Conservation (phyloP, 1,140 invertebrate species). For the Panagrolaimus sp. region DNA sequence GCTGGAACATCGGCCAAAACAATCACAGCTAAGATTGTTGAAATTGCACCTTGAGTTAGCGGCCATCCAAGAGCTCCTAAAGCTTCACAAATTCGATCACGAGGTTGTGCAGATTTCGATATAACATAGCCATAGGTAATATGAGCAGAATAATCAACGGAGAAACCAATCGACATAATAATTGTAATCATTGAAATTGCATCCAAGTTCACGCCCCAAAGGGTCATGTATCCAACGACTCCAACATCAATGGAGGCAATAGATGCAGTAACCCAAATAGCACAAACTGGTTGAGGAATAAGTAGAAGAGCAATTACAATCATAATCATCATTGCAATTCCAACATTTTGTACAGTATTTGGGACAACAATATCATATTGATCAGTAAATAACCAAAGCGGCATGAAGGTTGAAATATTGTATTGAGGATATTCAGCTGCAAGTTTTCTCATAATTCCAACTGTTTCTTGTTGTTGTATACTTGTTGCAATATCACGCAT, state of each 20-base stretch:
- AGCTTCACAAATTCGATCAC: slow-evolving; percentile 76
- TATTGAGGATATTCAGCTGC: slow-evolving; percentile 71
- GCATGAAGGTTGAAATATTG: slow-evolving; percentile 89
- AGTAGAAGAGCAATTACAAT: slow-evolving; percentile 92
- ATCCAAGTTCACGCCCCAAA: slow-evolving; percentile 89
- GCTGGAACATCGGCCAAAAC: slow-evolving; percentile 81
- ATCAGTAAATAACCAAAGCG: slow-evolving; percentile 90
- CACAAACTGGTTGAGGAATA: slow-evolving; percentile 85
- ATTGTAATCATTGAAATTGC: slow-evolving; percentile 97
- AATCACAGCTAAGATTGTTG: slow-evolving; percentile 82
- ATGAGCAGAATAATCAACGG: slow-evolving; percentile 92
- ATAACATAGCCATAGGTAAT: slow-evolving; percentile 94
- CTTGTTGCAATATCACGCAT: slow-evolving; percentile 56
- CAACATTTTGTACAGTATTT: slow-evolving; percentile 78
- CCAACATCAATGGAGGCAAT: slow-evolving; percentile 90
- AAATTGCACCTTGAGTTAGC: slow-evolving; percentile 74
- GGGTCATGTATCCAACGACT: slow-evolving; percentile 89
- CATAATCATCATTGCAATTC: slow-evolving; percentile 82
- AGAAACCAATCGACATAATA: slow-evolving; percentile 97
- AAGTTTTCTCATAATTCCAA: slow-evolving; percentile 61
- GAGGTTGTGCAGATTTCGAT: slow-evolving; percentile 67
- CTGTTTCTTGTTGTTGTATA: slow-evolving; percentile 52
- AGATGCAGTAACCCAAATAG: slow-evolving; percentile 87
- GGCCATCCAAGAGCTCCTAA: slow-evolving; percentile 82
- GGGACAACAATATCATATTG: slow-evolving; percentile 58